Base-by-base conservation (phyloP, 2,113 vertebrate genomes). In the Xiphophorus maculatus region DNA sequence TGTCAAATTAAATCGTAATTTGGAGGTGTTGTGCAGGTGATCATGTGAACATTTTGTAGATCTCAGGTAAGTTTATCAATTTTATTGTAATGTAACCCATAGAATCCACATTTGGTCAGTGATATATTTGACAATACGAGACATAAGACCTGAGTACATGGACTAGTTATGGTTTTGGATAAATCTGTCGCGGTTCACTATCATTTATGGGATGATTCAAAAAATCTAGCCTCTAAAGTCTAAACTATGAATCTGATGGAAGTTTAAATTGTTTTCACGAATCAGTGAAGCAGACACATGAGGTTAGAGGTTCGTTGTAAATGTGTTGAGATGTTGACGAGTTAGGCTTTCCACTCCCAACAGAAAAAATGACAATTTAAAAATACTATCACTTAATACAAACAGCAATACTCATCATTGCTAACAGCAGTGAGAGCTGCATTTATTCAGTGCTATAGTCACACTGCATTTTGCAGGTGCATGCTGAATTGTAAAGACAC, bases 61-160 rank as follows among this genome's bases (percentile, higher is more conserved):
- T 74, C 29, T 72, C 48, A 64, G 58, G 30, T 40, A 22, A 66
- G 69, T 40, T 48, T 10, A 13, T 81, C 25, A 58, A 30, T 77
- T 77, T 75, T 44, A 75, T 73, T 84, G 83, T 60, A 28, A 48
- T 66, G 63, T 78, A 66, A 76, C 62, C 60, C 80, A 68, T 77
- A 80, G 77, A 83, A 87, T 88, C 78, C 77, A 74, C 80, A 85
- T 84, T 28, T 74, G 73, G 64, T 79, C 82, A 71, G 69, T 77
- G 74, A 87, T 69, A 75, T 76, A 17, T 81, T 75, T 69, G 66
- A 80, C 77, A 68, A 65, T 33, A 42, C 17, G 70, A 78, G 76
- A 77, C 77, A 77, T 76, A 67, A 71, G 66, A 76, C 80, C 81
- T 85, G 48, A 87, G 79, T 80, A 85, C 74, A 76, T 40, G 73